Conservation (phyloP, 2,888 invertebrate species). For the Drosophila mayaguana region DNA sequence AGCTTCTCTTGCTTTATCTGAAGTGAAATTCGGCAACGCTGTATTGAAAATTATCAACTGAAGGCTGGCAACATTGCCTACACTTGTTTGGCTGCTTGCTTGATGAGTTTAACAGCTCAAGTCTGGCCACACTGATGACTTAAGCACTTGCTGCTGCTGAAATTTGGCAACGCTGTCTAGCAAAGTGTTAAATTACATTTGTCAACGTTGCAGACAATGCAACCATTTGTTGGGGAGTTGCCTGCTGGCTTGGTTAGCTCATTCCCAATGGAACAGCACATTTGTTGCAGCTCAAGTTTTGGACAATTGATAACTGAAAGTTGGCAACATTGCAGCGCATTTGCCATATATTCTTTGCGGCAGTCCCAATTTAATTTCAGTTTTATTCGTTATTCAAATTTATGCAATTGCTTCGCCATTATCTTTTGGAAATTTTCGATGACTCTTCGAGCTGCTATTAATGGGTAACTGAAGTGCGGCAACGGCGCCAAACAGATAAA, state of each 20-base stretch:
- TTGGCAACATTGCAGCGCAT: slow-evolving; percentile 22
- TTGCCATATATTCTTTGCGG: neutral
- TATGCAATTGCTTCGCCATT: neutral
- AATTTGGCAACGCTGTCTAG: slow-evolving; percentile 11
- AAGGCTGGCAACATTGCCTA: slow-evolving; percentile 7
- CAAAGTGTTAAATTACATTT: neutral
- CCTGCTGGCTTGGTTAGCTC: no score
- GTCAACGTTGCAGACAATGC: slow-evolving; percentile 7
- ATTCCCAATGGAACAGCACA: neutral
- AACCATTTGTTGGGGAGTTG: neutral
- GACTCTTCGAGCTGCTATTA: slow-evolving; percentile 25
- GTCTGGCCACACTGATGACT: no score
- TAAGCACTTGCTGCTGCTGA: neutral
- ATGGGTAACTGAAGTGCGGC: slow-evolving; percentile 56
- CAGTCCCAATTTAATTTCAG: neutral
- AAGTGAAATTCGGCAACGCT: slow-evolving; percentile 1
- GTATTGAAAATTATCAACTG: neutral
- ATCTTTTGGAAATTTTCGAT: neutral
- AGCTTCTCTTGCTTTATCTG: no score
- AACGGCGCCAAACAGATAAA: slow-evolving; percentile 29
- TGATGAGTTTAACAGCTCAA: neutral
- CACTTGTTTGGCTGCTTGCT: neutral
- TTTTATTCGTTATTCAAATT: neutral
- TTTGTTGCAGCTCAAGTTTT: neutral
- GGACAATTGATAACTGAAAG: neutral